These are phyloP conservation scores for Oreonectes daqikongensis DNA, from an alignment of 2,797 vertebrate species.

Conservation along the genomic window DNA sequence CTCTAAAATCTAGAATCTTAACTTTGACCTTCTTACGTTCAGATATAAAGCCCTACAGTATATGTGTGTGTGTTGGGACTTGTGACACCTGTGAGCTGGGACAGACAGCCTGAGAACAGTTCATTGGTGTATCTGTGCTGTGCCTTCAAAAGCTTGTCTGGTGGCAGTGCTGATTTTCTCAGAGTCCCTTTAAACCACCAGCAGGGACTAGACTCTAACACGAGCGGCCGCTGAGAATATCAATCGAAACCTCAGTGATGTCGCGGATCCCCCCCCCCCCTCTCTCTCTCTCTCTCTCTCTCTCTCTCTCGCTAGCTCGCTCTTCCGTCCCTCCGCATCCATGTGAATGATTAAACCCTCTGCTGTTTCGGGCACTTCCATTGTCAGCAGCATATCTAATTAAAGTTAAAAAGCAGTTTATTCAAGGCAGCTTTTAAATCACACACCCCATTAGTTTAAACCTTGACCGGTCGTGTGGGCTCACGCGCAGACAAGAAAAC, in stretches of 20 bases:
- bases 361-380: constrained; percentile 56
- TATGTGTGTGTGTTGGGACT: background rate
- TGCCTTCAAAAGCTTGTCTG: constrained; percentile 29
- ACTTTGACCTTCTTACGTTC: constrained; percentile 2
- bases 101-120: constrained; percentile 20
- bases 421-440: constrained; percentile 64
- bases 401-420: constrained; percentile 66
- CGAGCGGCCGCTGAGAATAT: constrained; percentile 32
- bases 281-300: constrained; percentile 5
- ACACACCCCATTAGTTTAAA: constrained; percentile 50
- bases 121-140: constrained; percentile 25
- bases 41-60: constrained; percentile 22
- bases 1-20: background rate
- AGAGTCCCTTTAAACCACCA: constrained; percentile 33
- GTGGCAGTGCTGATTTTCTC: constrained; percentile 31
- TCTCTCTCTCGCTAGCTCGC: background rate
- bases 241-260: constrained; percentile 19
- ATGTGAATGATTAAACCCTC: constrained; percentile 59
- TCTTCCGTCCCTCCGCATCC: constrained; percentile 35
- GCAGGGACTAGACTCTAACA: constrained; percentile 35
- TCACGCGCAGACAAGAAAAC: constrained; percentile 9
- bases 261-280: background rate
- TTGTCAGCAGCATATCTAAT: constrained; percentile 65
- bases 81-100: constrained; percentile 20
- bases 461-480: constrained; percentile 10